Base-by-base conservation (phyloP, 2,888 invertebrate genomes). In the Pseudococcus jackbeardsleyi region DNA sequence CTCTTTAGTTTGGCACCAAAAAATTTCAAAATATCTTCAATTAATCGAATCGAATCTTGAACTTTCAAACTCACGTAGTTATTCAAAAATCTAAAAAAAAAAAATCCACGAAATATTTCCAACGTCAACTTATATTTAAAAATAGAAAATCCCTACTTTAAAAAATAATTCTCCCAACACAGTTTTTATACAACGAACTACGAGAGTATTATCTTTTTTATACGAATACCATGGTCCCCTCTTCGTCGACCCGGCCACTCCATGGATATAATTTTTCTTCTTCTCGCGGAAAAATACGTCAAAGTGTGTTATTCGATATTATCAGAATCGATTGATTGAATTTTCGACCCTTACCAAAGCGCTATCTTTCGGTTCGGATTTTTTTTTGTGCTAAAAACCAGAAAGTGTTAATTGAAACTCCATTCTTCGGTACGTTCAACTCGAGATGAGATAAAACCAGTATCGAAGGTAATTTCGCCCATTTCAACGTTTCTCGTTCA, bases 311-410 rank as follows among this genome's bases (percentile, higher is more conserved):
- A 72, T 33, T 72, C 72, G 72, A 72, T 72, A 72, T 72, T 33
- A 72, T 72, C 72, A 72, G 19, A 72, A 72, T 72, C 72, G 72
- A 72, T 72, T 72, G 72, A 72, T 72, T 72, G 72, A 72, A 72
- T 72, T 72, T 33, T 72, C 33, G 72, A 72, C 72, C 33, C 72
- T 72, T 33, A 72, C 72, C 17, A 72, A 33, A 72, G 72, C 72
- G 72, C 72, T 72, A 72, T 72, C 72, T 72, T 72, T 72, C 72
- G 72, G 72, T 39, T 33, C 5, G 33, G 72, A 33, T 72, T 72
- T 72, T 72, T 72, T 72, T 68, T 19, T 7, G 33, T 15, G 1
- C 17, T 33, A 15, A 72, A 72, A 33, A 33, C 33, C 33, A 72
- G 72, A 72, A 72, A 72, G 72, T 72, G 72, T 72, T 72, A 72